phyloP scores from a whole-genome alignment of 2,113 vertebrate species.

The Phasianus colchicus region DNA sequence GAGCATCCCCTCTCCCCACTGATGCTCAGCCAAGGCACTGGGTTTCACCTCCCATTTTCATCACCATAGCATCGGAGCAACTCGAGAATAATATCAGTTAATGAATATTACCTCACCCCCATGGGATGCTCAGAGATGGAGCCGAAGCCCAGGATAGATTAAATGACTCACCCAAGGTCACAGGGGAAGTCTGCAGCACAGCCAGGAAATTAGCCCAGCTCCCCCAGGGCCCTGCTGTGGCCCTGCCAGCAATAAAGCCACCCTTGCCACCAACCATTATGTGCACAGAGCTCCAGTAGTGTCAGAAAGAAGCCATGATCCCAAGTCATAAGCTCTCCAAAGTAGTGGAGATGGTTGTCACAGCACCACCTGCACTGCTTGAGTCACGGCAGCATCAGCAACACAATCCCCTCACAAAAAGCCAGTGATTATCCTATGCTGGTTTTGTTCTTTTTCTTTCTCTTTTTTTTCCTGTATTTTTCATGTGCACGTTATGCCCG shows the following conservation, averaged over 20 bases:
- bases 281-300: background rate
- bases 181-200: conserved; percentile 49
- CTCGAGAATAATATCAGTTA: conserved; percentile 57
- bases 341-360: accelerated
- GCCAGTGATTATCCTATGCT: background rate
- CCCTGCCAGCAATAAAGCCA: conserved; percentile 60
- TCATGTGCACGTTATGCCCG: accelerated
- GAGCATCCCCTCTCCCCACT: background rate
- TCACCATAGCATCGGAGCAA: conserved; percentile 52
- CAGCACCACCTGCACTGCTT: background rate
- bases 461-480: background rate
- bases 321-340: background rate
- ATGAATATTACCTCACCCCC: conserved; percentile 68
- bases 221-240: accelerated
- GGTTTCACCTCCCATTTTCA: conserved; percentile 27
- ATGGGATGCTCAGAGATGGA: conserved; percentile 42
- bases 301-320: background rate
- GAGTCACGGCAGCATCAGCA: background rate
- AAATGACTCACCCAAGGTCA: conserved; percentile 69
- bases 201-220: conserved; percentile 68
- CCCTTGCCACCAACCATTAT: conserved; percentile 39
- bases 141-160: conserved; percentile 57
- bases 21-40: background rate
- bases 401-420: background rate
- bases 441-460: background rate